A percentile compares a stretch with the other conserved stretches of the same genome.
Evolutionary conservation across 2,888 invertebrate genomes (phyloP).

Genomic region (Athalia circularis): DNA sequence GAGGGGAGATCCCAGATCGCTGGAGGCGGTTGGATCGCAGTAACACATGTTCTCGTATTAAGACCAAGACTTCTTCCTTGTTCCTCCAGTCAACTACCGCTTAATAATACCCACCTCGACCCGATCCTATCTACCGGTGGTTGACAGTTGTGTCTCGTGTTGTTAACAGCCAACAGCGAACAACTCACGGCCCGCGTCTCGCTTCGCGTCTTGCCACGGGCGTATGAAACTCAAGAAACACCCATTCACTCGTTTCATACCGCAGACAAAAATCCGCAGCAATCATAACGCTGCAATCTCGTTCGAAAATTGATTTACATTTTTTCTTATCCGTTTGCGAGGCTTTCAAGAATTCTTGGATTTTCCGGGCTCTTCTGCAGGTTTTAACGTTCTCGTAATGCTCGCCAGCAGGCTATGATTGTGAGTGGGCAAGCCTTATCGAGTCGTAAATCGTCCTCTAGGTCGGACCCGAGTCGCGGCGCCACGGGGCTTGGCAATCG

Average conservation of each 20-base stretch:
- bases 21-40: conserved; percentile 19
- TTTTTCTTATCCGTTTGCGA: no score
- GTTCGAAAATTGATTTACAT: no score
- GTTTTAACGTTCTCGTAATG: conserved; percentile 14
- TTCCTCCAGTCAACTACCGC: conserved; percentile 25
- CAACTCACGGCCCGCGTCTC: no score
- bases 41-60: conserved; percentile 37
- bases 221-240: no score
- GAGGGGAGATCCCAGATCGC: neutral
- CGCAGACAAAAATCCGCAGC: no score
- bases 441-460: conserved; percentile 27
- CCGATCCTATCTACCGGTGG: conserved; percentile 17
- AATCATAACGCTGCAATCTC: no score
- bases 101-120: conserved; percentile 8
- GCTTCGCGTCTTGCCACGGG: no score
- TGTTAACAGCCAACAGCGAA: no score
- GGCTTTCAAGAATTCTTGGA: no score
- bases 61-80: neutral
- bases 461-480: neutral
- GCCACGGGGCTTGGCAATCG: conserved; percentile 13
- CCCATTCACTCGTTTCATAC: no score
- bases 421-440: conserved; percentile 6
- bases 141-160: conserved; percentile 28
- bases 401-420: neutral
- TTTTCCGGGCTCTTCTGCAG: no score